These are phyloP conservation scores for Ptilorrhoa leucosticta DNA, from an alignment of 2,113 vertebrate species.

Conservation along the genomic window DNA sequence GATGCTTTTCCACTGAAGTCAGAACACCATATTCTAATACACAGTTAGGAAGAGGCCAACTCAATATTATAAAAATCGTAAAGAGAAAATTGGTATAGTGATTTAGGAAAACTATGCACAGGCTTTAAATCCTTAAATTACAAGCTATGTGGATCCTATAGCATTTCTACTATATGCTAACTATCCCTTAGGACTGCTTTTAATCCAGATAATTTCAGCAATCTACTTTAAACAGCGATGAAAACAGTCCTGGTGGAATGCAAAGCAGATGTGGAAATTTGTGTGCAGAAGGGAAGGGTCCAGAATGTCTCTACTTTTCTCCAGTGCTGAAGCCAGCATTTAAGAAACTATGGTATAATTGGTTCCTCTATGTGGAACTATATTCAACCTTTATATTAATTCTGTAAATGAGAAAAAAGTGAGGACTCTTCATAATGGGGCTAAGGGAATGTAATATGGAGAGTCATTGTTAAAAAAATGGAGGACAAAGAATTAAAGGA, in stretches of 20 bases:
- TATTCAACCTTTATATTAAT: not conserved
- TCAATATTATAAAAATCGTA: not conserved
- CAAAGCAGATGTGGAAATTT: slow-evolving; percentile 16
- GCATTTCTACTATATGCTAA: not conserved
- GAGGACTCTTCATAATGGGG: not conserved
- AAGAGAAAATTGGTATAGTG: not conserved
- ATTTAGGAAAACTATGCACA: not conserved
- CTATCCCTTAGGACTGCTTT: not conserved
- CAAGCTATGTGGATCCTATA: not conserved
- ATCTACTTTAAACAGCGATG: not conserved
- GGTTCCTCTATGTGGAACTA: not conserved
- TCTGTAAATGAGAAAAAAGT: not conserved
- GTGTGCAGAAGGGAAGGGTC: not conserved
- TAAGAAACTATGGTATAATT: not conserved
- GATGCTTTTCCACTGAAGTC: not conserved
- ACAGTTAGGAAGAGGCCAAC: not conserved
- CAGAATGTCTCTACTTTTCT: not conserved
- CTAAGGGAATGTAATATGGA: not conserved
- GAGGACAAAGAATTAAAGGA: not conserved
- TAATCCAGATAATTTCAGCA: not conserved
- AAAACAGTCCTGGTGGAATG: not conserved
- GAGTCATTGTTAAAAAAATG: not conserved
- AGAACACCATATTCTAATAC: not conserved
- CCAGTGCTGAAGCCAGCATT: not conserved
- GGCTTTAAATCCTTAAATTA: not conserved